Conservation (phyloP, 2,888 invertebrate genomes). For the Erebia epiphron region DNA sequence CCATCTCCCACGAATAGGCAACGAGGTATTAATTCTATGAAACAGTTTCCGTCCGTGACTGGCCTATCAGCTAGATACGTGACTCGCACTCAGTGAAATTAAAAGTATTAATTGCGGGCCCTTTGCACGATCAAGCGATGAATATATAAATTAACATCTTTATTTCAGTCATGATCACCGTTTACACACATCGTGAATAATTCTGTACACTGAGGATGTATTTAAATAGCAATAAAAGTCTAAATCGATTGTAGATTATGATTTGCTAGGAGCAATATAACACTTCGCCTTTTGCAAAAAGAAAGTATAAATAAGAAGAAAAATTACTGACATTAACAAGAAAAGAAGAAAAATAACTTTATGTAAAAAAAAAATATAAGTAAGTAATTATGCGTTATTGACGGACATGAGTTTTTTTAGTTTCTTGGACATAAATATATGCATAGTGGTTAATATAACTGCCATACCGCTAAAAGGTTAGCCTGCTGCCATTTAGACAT, state of each 20-base stretch:
- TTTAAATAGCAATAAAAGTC: not conserved
- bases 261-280: not conserved
- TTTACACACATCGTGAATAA: slow-evolving; percentile 2
- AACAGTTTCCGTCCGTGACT: slow-evolving; percentile 46
- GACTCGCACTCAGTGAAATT: slow-evolving; percentile 56
- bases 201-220: not conserved
- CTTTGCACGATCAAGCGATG: slow-evolving; percentile 14
- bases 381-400: too few relatives aligned
- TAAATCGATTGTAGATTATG: not conserved
- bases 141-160: slow-evolving; percentile 10
- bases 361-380: too few relatives aligned
- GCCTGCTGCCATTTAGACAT: too few relatives aligned
- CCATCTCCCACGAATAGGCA: slow-evolving; percentile 52
- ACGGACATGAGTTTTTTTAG: too few relatives aligned
- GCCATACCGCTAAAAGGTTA: too few relatives aligned
- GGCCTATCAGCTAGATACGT: slow-evolving; percentile 48
- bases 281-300: not conserved
- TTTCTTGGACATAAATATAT: too few relatives aligned
- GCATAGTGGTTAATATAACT: too few relatives aligned
- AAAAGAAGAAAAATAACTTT: too few relatives aligned
- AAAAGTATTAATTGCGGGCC: slow-evolving; percentile 54
- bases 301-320: not conserved
- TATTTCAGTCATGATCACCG: slow-evolving; percentile 4
- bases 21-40: slow-evolving; percentile 54
- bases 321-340: too few relatives aligned